Percentiles rank a stretch among this genome's conserved stretches.
These are phyloP conservation scores for Tryphoninae sp. DNA, from an alignment of 2,888 invertebrate genomes.

Conservation along the genomic window DNA sequence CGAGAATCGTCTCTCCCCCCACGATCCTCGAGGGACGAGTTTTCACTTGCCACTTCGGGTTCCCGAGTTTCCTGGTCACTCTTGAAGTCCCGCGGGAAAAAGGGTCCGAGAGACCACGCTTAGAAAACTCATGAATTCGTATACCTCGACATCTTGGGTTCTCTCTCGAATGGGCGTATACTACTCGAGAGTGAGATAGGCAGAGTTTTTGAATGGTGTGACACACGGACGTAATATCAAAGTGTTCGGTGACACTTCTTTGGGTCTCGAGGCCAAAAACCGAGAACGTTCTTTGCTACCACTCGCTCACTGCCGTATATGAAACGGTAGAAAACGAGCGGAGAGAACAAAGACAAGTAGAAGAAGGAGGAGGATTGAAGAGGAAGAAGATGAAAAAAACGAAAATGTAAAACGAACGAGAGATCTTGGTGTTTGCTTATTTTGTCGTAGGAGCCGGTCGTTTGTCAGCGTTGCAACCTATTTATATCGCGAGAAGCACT, in stretches of 20 bases:
- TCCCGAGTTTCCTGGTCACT: constrained; percentile 39
- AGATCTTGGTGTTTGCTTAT: constrained; percentile 64
- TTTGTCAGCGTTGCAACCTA: constrained; percentile 67
- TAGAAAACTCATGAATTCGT: constrained; percentile 23
- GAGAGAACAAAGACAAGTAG: constrained; percentile 3
- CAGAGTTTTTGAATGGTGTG: constrained; percentile 16
- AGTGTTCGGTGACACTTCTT: constrained; percentile 12
- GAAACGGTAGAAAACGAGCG: constrained; percentile 25
- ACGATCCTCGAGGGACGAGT: constrained; percentile 2
- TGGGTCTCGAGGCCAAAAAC: constrained; percentile 2
- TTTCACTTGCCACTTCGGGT: constrained; percentile 49
- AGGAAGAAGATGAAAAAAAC: constrained; percentile 5
- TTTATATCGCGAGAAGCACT: constrained; percentile 63
- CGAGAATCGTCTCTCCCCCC: neutral
- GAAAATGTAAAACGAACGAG: constrained; percentile 11
- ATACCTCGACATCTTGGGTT: constrained; percentile 5
- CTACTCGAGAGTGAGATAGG: neutral
- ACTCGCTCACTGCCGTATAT: constrained; percentile 13
- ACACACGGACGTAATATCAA: constrained; percentile 27
- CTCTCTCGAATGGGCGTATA: neutral
- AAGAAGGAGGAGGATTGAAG: constrained; percentile 17
- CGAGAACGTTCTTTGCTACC: neutral
- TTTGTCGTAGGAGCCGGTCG: constrained; percentile 67
- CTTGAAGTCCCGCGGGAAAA: constrained; percentile 16
- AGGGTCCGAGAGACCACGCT: neutral